Base-by-base conservation (phyloP, 1,140 invertebrate genomes). In the Leptopilina clavipes region DNA sequence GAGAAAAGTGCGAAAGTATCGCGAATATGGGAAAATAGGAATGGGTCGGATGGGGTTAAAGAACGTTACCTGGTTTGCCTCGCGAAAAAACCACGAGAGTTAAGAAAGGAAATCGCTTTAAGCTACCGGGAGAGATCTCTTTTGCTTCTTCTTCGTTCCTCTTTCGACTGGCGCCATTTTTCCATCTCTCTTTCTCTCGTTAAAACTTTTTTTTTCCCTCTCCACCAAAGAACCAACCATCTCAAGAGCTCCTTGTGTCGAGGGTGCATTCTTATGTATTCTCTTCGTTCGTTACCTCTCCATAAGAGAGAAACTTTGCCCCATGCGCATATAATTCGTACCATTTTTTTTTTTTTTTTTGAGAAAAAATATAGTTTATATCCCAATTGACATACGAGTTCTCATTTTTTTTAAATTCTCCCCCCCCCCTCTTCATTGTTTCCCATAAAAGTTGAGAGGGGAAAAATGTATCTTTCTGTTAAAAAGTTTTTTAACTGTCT, bases 1-100 rank as follows among this genome's bases (percentile, higher is more conserved):
- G 78, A 85, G 79, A 80, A 81, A 80, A 81, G 82, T 79, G 72
- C 77, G 72, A 83, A 75, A 85, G 81, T 83, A 70, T 70, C 65
- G 22, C 56, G 56, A 70, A 71, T 73, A 37, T 40, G 25, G 25
- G 25, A 5, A 31, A 31, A 5, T 31, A 31, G 25, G 1, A 5
- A 31, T 31, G 25, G 25, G 25, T 2, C 1, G 7, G 37, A 40
- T 3, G 37, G 37, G 37, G 37, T 40, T 40, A 40, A 9, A 11
- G 59, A 8, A 65, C 22, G 59, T 22, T 65, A 65, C 59, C 59
- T 31, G 59, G 59, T 25, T 65, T 65, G 59, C 59, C 19, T 65
- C 59, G 59, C 25, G 22, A 37, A 65, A 40, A 45, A 65, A 65
- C 59, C 59, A 25, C 59, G 12, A 40, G 59, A 31, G 59, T 65